Evolutionary conservation across 2,797 vertebrate species (phyloP), one percentile per base, ranked within the genome.

Genomic region (Cossypha dichroa): DNA sequence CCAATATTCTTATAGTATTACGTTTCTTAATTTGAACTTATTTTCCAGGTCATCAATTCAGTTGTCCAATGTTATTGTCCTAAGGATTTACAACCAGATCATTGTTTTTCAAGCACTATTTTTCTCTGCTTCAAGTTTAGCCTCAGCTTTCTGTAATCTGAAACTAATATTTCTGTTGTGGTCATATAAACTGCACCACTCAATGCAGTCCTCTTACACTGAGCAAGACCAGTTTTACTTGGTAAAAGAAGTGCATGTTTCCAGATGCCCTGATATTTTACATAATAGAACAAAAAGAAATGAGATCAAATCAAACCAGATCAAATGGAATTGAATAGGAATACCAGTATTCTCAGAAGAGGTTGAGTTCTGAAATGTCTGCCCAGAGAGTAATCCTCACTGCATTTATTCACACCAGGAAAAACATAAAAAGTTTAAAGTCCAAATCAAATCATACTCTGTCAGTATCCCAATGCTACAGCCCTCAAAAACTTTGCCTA

Each of bases 41-140:
- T 94, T 95, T 96, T 88, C 76, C 66, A 93, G 52, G 55, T 95
- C 36, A 3, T 81, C 78, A 95, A 40, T 86, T 96, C 80, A 40
- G 64, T 66, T 88, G 58, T 80, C 77, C 66, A 59, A 3, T 72
- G 23, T 13, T 87, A 38, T 60, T 87, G 68, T 81, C 66, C 58
- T 75, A 52, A 80, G n/a, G 21, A 88, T 89, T 95, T 97, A 90
- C 34, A 85, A 54, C 20, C 43, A 90, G 43, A 62, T 52, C 10
- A 26, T 18, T 93, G 52, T 55, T 88, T 88, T 78, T 66, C 36
- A 66, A 56, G 17, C 13, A 34, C 19, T 43, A 13, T 46, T 76
- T 91, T 76, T 66, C 33, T 92, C n/a, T 73, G 21, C 17, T 76
- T 95, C 33, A 51, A 48, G 29, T 79, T 92, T 92, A 66, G 17